These are phyloP conservation scores for Anhinga anhinga DNA, from an alignment of 2,113 vertebrate species.

Conservation along the genomic window DNA sequence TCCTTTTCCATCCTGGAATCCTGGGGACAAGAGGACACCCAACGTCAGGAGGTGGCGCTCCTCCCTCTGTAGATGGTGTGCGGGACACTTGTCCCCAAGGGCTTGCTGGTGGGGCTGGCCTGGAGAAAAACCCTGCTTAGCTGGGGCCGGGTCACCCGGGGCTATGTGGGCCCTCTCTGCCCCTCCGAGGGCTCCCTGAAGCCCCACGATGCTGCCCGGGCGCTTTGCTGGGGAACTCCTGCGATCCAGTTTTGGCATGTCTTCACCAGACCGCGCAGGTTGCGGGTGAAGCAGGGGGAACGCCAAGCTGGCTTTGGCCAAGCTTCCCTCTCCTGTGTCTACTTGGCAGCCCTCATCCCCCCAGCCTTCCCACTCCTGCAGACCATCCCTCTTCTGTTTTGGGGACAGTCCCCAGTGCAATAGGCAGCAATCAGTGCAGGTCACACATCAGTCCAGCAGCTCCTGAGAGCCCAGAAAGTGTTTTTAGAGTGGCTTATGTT, in stretches of 20 bases:
- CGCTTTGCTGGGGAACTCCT: not conserved
- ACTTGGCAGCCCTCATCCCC: fast-evolving
- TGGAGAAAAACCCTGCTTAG: not conserved
- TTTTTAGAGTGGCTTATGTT: not conserved
- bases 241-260: not conserved
- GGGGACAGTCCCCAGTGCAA: not conserved
- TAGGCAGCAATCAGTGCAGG: not conserved
- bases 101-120: not conserved
- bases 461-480: not conserved
- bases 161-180: not conserved
- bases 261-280: fast-evolving
- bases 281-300: not conserved
- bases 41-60: constrained; percentile 45
- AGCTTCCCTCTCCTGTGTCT: not conserved
- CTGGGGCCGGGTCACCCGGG: fast-evolving
- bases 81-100: not conserved
- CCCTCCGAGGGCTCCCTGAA: not conserved
- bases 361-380: not conserved
- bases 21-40: not conserved
- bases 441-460: not conserved
- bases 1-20: not conserved
- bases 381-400: not conserved
- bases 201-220: fast-evolving
- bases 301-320: not conserved
- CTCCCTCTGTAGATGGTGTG: not conserved